Evolutionary conservation across 2,113 vertebrate genomes (phyloP).

Genomic region (Limanda limanda): DNA sequence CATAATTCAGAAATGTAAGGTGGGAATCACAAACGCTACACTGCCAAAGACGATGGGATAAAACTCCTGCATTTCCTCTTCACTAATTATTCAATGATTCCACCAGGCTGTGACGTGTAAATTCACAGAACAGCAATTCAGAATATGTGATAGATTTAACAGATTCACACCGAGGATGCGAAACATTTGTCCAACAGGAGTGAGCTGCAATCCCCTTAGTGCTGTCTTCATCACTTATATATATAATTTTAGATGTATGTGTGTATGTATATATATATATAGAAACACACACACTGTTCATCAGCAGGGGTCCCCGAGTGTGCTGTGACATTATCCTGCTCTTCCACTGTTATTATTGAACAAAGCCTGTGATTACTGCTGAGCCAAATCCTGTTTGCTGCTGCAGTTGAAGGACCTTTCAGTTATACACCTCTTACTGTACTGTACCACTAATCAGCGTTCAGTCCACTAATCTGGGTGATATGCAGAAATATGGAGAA

Average conservation of each 20-base stretch:
- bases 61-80: neutral
- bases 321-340: conserved; percentile 22
- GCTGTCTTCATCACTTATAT: conserved; percentile 1
- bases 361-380: conserved; percentile 53
- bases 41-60: neutral
- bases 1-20: neutral
- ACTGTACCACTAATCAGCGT: neutral
- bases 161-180: conserved; percentile 29
- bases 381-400: conserved; percentile 13
- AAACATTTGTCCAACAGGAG: conserved; percentile 9
- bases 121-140: conserved; percentile 36
- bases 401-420: neutral
- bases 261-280: neutral
- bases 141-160: conserved; percentile 49
- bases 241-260: neutral
- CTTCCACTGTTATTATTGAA: conserved; percentile 33
- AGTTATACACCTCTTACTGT: neutral
- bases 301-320: conserved; percentile 30
- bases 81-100: conserved; percentile 2
- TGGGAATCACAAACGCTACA: neutral
- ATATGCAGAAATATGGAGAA: conserved; percentile 4
- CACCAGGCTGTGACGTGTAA: conserved; percentile 19
- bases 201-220: neutral
- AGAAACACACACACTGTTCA: neutral
- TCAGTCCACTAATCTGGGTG: neutral